phyloP scores from a whole-genome alignment of 2,797 vertebrate species.

The Cuculus canorus region DNA sequence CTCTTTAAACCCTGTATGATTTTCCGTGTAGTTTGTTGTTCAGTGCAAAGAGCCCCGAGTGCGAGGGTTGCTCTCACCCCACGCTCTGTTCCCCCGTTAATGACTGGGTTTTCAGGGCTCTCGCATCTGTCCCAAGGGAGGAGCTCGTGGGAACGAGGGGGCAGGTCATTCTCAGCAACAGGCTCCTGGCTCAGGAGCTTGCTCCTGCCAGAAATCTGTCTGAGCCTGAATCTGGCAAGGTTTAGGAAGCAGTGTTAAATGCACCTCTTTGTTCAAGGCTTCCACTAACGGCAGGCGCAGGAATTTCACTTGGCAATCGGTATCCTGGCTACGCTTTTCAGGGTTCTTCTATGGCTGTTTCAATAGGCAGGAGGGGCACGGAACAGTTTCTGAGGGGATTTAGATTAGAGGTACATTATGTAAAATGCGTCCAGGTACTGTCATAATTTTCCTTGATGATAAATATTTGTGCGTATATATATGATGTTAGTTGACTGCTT shows the following conservation, averaged over 20 bases:
- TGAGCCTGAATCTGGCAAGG: conserved; percentile 52
- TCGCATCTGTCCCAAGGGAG: conserved; percentile 62
- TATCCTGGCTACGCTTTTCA: conserved; percentile 70
- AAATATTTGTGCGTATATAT: background rate
- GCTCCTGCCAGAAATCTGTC: conserved; percentile 65
- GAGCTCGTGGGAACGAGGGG: conserved; percentile 71
- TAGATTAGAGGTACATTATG: background rate
- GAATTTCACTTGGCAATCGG: conserved; percentile 53
- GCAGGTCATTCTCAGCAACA: conserved; percentile 72
- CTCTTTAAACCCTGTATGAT: background rate
- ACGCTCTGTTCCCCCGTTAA: background rate
- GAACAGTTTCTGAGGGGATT: background rate
- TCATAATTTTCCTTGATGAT: background rate
- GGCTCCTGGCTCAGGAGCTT: conserved; percentile 29
- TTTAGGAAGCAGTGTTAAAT: conserved; percentile 44
- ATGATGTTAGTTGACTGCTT: background rate
- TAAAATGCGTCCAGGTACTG: conserved; percentile 14
- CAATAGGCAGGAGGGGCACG: background rate
- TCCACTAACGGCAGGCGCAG: conserved; percentile 44
- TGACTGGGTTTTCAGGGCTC: background rate
- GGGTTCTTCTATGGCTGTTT: conserved; percentile 43
- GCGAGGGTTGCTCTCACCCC: background rate
- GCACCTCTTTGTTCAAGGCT: conserved; percentile 58
- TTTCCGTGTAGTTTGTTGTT: background rate
- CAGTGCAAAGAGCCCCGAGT: background rate